Evolutionary conservation across 2,113 vertebrate species (phyloP).

Genomic region (Protobothrops mucrosquamatus): DNA sequence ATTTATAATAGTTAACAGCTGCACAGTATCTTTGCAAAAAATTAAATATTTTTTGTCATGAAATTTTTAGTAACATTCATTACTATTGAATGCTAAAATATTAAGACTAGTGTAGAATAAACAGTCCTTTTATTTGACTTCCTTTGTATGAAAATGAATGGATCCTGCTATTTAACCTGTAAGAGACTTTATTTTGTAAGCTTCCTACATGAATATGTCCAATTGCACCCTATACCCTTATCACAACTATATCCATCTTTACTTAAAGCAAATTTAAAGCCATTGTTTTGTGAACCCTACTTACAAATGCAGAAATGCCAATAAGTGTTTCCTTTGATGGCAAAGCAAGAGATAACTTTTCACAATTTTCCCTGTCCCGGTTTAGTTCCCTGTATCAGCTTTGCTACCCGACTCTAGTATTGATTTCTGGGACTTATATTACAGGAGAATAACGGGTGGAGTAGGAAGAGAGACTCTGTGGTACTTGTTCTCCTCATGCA

Average conservation of each 20-base stretch:
- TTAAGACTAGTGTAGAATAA: slow-evolving; percentile 17
- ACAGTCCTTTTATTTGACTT: not conserved
- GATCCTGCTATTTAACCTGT: not conserved
- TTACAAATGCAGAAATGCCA: not conserved
- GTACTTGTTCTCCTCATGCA: not conserved
- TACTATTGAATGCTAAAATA: slow-evolving; percentile 1
- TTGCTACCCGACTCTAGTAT: not conserved
- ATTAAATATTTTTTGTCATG: not conserved
- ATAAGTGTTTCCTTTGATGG: not conserved
- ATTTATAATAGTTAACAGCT: slow-evolving; percentile 31
- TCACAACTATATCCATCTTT: not conserved
- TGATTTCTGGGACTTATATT: not conserved
- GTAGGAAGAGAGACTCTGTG: no score
- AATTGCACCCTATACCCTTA: not conserved
- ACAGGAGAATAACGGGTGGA: not conserved
- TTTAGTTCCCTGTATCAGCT: not conserved
- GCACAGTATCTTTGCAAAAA: not conserved
- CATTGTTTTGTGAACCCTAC: not conserved
- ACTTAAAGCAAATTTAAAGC: not conserved
- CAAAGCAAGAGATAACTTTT: not conserved
- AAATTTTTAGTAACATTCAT: slow-evolving; percentile 1
- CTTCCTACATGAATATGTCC: not conserved
- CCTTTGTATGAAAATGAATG: not conserved
- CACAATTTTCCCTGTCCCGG: no score
- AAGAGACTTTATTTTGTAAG: not conserved